Evolutionary conservation across 2,113 vertebrate genomes (phyloP).

Genomic region (Amazona vittata): DNA sequence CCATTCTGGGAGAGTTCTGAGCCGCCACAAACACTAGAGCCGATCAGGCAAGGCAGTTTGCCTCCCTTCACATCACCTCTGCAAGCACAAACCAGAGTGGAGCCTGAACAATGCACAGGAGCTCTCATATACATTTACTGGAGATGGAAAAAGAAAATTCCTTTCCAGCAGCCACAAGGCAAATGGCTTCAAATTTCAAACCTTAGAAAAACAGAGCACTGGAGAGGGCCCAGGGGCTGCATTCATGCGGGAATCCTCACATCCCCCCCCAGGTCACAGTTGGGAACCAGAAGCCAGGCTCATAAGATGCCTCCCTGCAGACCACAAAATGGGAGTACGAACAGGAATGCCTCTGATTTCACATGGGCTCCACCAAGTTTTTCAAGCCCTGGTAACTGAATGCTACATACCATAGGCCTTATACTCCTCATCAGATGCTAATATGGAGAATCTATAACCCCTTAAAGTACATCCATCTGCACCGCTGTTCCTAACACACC

Average conservation of each 20-base stretch:
- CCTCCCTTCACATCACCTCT: not conserved
- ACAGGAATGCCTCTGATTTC: not conserved
- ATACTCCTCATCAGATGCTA: not conserved
- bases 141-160: slow-evolving; percentile 2
- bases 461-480: not conserved
- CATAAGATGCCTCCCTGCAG: fast-evolving
- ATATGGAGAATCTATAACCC: not conserved
- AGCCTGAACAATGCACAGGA: not conserved
- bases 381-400: not conserved
- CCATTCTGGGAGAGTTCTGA: not conserved
- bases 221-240: not conserved
- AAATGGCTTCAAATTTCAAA: not conserved
- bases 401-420: not conserved
- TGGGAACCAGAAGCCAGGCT: not conserved
- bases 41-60: not conserved
- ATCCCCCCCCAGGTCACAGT: not conserved
- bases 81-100: not conserved
- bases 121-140: not conserved
- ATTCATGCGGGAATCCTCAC: not conserved
- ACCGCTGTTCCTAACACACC: not conserved
- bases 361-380: not conserved
- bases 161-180: slow-evolving; percentile 15
- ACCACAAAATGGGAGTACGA: not conserved
- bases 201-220: not conserved
- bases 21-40: not conserved